Evolutionary conservation across 1,140 invertebrate species (phyloP), one percentile per base, ranked within the genome.

Genomic region (Drosophila tsacasi): DNA sequence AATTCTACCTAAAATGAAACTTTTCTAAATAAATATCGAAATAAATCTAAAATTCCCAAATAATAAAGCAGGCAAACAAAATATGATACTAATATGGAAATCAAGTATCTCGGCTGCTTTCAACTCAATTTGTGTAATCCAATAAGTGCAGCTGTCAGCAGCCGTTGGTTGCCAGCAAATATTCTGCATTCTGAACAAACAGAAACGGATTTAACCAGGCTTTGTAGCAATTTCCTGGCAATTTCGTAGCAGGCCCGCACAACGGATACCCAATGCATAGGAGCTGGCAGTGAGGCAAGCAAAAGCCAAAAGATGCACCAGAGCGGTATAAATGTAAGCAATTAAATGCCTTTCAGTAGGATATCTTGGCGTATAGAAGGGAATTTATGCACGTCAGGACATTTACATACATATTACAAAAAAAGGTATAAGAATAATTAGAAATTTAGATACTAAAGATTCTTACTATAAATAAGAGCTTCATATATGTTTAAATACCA

Each of bases 121-220:
- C 47, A 42, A 35, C 47, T 42, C 66, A 50, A 67, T 67, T 44
- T 23, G 49, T 23, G 39, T 35, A 25, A 71, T 64, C 47, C 64
- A 67, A 68, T 71, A 68, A 71, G 47, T 71, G 67, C 67, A 68
- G 64, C 63, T 71, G 67, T 67, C 67, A 68, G 30, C 63, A 23
- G 42, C 32, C 30, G 52, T 42, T 59, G 37, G 62, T 44, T 65
- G 37, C 50, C 62, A 60, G 25, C 37, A 71, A 57, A 44, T n/a
- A 68, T 71, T 55, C 27, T 39, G 63, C 63, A 68, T 68, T 50
- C 46, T 37, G 21, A 71, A 23, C 67, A 67, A 54, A 67, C 21
- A 68, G 49, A 68, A 44, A 35, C 27, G 49, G 30, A 21, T 54
- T 37, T 35, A 42, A 10, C 46, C 21, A 44, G 42, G 47, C 39